Base-by-base conservation (phyloP, 2,113 vertebrate species). In the Eclectus roratus region DNA sequence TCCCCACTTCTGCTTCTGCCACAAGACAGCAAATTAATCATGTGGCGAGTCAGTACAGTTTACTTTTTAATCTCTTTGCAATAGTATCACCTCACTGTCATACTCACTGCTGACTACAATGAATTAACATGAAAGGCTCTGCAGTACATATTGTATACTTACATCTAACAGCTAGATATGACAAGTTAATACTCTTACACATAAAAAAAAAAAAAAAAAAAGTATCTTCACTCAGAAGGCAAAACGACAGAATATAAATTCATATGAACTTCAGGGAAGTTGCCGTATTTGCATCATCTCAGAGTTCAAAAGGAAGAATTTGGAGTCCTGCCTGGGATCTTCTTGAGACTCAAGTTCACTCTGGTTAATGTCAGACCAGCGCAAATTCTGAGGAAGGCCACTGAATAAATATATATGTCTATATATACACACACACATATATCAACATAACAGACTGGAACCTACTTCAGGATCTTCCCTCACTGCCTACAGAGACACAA, bases 11-110 rank as follows among this genome's bases (percentile, higher is more conserved):
- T 4, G 11, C 60, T 84, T 77, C 55, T 68, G 35, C 20, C 77
- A 35, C 18, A 24, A 7, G 23, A 69, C 12, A 76, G 20, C 25
- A 83, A 60, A 87, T 31, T 28, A 72, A 84, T n/a, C 41, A 52
- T 0, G 0, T 0, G 0, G 11, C n/a, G 52, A 85, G 31, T 20
- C 0, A 0, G 15, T 17, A 33, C 31, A 61, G 18, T 41, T 69
- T 60, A 47, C 9, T 47, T 82, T 64, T 65, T 69, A 33, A 87
- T 33, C 47, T 71, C 55, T 78, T 73, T 43, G 29, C 12, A 60
- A 81, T 82, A 88, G 11, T 72, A 64, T 64, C 43, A 76, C 7
- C 28, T 89, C 88, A 64, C 3, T 74, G 65, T 55, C 50, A 63
- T 28, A 37, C 33, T 41, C n/a, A 56, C 52, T 46, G 46, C n/a